These are phyloP conservation scores for Serripes groenlandicus DNA, from an alignment of 2,888 invertebrate species.

Conservation along the genomic window DNA sequence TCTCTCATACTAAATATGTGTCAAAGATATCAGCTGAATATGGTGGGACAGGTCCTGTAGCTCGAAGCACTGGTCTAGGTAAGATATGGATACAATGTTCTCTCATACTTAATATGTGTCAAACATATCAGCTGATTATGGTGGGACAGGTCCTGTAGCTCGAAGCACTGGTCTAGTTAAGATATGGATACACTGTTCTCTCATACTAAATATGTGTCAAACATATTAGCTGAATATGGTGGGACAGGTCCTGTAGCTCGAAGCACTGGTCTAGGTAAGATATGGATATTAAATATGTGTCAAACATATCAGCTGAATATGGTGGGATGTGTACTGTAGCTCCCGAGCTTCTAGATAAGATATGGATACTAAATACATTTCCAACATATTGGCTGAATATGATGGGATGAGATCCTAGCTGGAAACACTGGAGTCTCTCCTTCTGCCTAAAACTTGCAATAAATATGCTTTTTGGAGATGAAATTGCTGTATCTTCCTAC, in stretches of 20 bases:
- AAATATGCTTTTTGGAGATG: too few relatives aligned
- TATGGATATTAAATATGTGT: conserved; percentile 75
- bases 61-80: conserved; percentile 56
- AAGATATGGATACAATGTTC: conserved; percentile 75
- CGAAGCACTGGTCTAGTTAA: conserved; percentile 52
- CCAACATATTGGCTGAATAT: conserved; percentile 72
- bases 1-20: conserved; percentile 72
- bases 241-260: conserved; percentile 74
- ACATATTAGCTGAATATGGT: conserved; percentile 74
- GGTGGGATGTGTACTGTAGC: conserved; percentile 78
- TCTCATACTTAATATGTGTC: conserved; percentile 73
- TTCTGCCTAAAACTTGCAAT: too few relatives aligned
- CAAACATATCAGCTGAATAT: conserved; percentile 73
- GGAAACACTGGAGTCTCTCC: conserved; percentile 65
- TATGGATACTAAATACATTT: conserved; percentile 66
- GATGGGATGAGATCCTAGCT: conserved; percentile 74
- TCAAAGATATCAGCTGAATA: conserved; percentile 73
- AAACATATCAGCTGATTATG: conserved; percentile 74
- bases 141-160: conserved; percentile 76
- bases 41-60: conserved; percentile 77
- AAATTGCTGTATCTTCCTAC: too few relatives aligned
- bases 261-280: conserved; percentile 51
- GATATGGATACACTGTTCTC: background rate
- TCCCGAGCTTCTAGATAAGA: conserved; percentile 41
- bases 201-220: conserved; percentile 70